These are phyloP conservation scores for Pammene aurita DNA, from an alignment of 2,888 invertebrate genomes.

Conservation along the genomic window DNA sequence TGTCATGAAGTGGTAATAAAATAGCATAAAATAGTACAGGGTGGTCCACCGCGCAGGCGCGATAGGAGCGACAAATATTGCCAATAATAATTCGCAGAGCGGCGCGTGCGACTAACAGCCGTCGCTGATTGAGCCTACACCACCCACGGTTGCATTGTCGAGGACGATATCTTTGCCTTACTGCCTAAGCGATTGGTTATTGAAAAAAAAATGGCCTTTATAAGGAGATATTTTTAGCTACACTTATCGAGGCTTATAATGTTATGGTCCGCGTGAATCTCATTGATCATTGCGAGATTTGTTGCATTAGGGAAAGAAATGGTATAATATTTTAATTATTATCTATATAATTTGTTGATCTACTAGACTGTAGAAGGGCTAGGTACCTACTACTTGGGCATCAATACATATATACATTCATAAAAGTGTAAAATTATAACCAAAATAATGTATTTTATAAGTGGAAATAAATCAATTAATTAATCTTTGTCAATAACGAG, in stretches of 20 bases:
- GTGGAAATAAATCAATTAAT: conserved; percentile 68
- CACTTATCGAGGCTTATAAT: not conserved
- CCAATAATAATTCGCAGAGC: conserved; percentile 68
- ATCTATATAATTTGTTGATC: not conserved
- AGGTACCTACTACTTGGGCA: too few species aligned
- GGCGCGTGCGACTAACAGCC: conserved; percentile 75
- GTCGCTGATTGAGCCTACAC: conserved; percentile 72
- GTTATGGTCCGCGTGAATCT: too few species aligned
- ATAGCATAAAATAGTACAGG: conserved; percentile 12
- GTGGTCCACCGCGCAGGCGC: conserved; percentile 28
- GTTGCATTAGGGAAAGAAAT: not conserved
- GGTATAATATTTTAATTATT: not conserved
- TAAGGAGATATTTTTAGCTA: conserved; percentile 7
- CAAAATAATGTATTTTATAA: conserved; percentile 49
- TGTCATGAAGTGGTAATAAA: conserved; percentile 9
- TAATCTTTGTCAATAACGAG: conserved; percentile 65
- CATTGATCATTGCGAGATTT: not conserved
- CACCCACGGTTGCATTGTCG: conserved; percentile 72
- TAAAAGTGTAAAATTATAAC: too few species aligned
- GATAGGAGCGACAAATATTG: conserved; percentile 66
- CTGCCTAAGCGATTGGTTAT: conserved; percentile 1
- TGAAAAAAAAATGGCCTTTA: conserved; percentile 2
- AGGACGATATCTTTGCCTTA: conserved; percentile 42
- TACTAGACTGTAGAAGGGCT: too few species aligned
- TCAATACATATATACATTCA: too few species aligned